Conservation (phyloP, 2,113 vertebrate genomes). For the Tylochromis polylepis region DNA sequence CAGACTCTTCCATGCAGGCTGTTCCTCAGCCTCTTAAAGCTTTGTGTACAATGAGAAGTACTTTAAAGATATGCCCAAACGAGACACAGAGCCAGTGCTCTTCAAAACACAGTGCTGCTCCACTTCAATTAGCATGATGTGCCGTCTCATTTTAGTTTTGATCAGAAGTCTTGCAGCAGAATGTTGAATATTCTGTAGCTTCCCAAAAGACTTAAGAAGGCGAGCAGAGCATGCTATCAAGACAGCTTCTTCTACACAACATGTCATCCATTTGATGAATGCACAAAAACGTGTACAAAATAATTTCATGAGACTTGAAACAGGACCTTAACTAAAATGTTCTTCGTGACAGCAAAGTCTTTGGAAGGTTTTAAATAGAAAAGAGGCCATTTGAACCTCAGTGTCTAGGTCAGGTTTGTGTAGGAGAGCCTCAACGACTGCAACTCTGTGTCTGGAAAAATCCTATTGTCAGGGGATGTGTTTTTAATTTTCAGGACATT, state of each 20-base stretch:
- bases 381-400: background rate
- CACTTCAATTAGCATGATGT: background rate
- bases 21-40: background rate
- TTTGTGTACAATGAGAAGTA: slow-evolving; percentile 8
- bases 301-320: background rate
- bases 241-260: background rate
- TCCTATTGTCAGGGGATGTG: background rate
- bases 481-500: slow-evolving; percentile 13
- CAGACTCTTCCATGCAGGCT: background rate
- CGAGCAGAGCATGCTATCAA: background rate
- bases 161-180: background rate
- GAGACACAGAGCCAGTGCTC: slow-evolving; percentile 2
- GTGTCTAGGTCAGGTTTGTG: background rate
- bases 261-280: background rate
- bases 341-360: background rate
- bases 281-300: background rate
- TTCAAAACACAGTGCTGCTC: background rate
- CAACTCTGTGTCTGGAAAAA: background rate
- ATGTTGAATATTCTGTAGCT: background rate
- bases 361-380: background rate
- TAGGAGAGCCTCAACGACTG: background rate
- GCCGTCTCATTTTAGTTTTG: background rate
- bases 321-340: background rate
- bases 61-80: background rate
- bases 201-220: background rate